phyloP scores from a whole-genome alignment of 2,888 invertebrate species.

The Andrena flavipes region DNA sequence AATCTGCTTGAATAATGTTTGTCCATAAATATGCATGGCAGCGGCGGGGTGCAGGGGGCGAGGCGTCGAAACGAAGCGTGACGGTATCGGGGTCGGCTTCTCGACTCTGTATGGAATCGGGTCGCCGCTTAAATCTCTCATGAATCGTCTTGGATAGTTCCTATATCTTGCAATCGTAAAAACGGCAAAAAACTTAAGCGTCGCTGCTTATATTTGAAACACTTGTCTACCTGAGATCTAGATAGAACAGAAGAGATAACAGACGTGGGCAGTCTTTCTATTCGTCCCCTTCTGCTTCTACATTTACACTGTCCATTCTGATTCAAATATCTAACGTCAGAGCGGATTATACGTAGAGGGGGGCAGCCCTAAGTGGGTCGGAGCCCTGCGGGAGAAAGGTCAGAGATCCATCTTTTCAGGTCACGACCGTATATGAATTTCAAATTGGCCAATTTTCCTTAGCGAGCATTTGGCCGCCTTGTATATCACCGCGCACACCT shows the following conservation, averaged over 20 bases:
- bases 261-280: too few relatives aligned
- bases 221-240: too few relatives aligned
- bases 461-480: slow-evolving; percentile 50
- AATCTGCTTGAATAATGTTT: slow-evolving; percentile 82
- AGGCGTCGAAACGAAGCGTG: slow-evolving; percentile 74
- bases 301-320: not conserved
- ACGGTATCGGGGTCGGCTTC: slow-evolving; percentile 79
- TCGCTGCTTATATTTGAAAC: not conserved
- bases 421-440: slow-evolving; percentile 83
- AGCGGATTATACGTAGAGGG: slow-evolving; percentile 21
- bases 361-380: slow-evolving; percentile 49
- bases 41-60: slow-evolving; percentile 39
- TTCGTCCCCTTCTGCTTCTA: too few relatives aligned
- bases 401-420: slow-evolving; percentile 81
- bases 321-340: slow-evolving; percentile 26
- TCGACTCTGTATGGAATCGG: slow-evolving; percentile 75
- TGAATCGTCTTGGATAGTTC: slow-evolving; percentile 23
- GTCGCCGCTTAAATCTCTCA: slow-evolving; percentile 63
- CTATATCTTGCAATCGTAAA: slow-evolving; percentile 1
- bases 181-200: not conserved
- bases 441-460: slow-evolving; percentile 81
- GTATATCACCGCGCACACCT: slow-evolving; percentile 47
- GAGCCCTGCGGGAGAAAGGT: slow-evolving; percentile 76
- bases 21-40: slow-evolving; percentile 82
- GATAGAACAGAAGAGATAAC: too few relatives aligned